Evolutionary conservation across 1,140 invertebrate genomes (phyloP).

Genomic region (Orius insidiosus): DNA sequence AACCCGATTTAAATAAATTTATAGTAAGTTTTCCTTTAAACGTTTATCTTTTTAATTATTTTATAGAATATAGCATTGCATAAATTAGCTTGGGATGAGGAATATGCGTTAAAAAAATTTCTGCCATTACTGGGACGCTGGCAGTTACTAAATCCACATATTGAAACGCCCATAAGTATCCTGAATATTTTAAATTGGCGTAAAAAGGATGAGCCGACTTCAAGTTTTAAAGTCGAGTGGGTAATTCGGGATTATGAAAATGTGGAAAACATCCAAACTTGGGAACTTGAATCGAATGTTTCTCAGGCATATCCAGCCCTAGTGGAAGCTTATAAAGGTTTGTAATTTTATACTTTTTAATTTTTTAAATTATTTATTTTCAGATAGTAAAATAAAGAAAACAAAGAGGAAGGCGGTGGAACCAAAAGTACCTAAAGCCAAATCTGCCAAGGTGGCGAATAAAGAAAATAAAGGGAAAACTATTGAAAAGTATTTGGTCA

Average conservation of each 20-base stretch:
- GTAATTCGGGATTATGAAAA: no score
- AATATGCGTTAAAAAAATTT: constrained; percentile 59
- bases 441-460: constrained; percentile 1
- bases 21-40: constrained; percentile 31
- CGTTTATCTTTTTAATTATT: constrained; percentile 17
- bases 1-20: constrained; percentile 49
- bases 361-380: background rate
- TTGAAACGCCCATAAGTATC: background rate
- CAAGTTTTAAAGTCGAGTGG: no score
- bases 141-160: constrained; percentile 33
- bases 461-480: background rate
- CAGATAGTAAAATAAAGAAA: constrained; percentile 14
- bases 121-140: constrained; percentile 56
- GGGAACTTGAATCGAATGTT: constrained; percentile 46
- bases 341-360: background rate
- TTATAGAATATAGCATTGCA: constrained; percentile 13
- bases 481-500: background rate
- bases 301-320: constrained; percentile 44
- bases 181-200: background rate
- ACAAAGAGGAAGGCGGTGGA: constrained; percentile 29
- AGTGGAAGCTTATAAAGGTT: constrained; percentile 37
- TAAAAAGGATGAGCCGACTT: no score
- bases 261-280: constrained; percentile 26
- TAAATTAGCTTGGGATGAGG: constrained; percentile 52
- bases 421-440: constrained; percentile 19